phyloP scores from a whole-genome alignment of 64 coral and sea anemone genomes.

The Montipora efflorescens region DNA sequence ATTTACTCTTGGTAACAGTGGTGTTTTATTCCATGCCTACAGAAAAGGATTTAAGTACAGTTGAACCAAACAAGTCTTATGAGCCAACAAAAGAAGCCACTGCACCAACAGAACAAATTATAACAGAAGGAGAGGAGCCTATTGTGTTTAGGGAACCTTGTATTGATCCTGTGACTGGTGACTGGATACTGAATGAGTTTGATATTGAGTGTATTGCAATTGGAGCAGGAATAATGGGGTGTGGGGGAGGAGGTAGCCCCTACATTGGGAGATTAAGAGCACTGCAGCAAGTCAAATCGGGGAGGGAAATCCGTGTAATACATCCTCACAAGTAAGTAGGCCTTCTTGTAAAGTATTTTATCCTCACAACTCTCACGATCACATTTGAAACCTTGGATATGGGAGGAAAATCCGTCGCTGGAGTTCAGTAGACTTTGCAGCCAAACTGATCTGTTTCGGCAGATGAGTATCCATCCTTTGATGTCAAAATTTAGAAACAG shows the following conservation, averaged over 20 bases:
- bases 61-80: background rate
- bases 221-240: conserved; percentile 94
- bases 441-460: too few species aligned
- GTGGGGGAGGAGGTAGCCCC: conserved; percentile 87
- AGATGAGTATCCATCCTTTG: too few species aligned
- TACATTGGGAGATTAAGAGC: conserved; percentile 77
- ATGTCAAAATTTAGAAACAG: too few species aligned
- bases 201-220: conserved; percentile 89
- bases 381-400: background rate
- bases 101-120: background rate
- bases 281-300: conserved; percentile 28
- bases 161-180: conserved; percentile 72
- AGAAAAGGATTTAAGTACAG: background rate
- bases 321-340: conserved; percentile 79
- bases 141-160: conserved; percentile 50
- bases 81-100: background rate
- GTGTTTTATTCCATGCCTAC: background rate
- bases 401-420: too few species aligned
- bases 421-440: too few species aligned
- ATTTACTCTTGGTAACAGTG: background rate
- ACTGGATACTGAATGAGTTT: conserved; percentile 81
- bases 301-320: conserved; percentile 81
- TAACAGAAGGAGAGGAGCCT: background rate
- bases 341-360: background rate
- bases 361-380: background rate